Percentiles rank a stretch among this genome's conserved stretches.
phyloP scores from a whole-genome alignment of 2,113 vertebrate species.

The Cryptomyrus ogoouensis region DNA sequence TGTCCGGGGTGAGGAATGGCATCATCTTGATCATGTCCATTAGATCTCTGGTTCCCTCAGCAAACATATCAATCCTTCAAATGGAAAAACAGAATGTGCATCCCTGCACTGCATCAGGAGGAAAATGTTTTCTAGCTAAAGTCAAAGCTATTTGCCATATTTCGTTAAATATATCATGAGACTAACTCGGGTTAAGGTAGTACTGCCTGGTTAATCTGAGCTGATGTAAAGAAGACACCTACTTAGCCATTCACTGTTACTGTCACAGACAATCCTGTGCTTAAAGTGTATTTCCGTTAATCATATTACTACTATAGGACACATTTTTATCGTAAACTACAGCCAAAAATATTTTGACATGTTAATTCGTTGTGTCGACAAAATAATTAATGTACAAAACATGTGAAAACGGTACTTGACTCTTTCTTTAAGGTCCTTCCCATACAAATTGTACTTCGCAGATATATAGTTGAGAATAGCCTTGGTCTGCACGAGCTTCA shows the following conservation, averaged over 20 bases:
- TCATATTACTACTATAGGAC: not conserved
- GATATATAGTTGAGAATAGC: conserved; percentile 83
- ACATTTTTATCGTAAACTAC: not conserved
- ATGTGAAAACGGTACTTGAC: conserved; percentile 55
- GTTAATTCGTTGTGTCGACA: not conserved
- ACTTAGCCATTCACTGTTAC: not conserved
- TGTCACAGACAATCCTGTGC: not conserved
- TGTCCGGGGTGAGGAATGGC: conserved; percentile 54
- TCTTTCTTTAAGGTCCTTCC: conserved; percentile 75
- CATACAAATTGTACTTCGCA: conserved; percentile 77
- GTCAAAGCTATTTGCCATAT: not conserved
- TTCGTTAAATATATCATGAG: not conserved
- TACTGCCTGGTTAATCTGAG: not conserved
- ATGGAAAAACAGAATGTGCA: not conserved
- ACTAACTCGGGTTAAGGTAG: not conserved
- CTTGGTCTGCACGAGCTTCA: conserved; percentile 80
- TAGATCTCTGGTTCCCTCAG: conserved; percentile 70
- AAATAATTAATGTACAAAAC: not conserved
- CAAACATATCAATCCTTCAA: conserved; percentile 78
- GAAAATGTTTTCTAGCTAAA: not conserved
- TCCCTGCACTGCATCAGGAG: not conserved
- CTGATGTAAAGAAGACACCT: not conserved
- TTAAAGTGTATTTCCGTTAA: not conserved
- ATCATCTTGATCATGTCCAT: conserved; percentile 66
- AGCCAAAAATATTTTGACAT: not conserved